phyloP scores from a whole-genome alignment of 2,113 vertebrate species.

The Perca flavescens region DNA sequence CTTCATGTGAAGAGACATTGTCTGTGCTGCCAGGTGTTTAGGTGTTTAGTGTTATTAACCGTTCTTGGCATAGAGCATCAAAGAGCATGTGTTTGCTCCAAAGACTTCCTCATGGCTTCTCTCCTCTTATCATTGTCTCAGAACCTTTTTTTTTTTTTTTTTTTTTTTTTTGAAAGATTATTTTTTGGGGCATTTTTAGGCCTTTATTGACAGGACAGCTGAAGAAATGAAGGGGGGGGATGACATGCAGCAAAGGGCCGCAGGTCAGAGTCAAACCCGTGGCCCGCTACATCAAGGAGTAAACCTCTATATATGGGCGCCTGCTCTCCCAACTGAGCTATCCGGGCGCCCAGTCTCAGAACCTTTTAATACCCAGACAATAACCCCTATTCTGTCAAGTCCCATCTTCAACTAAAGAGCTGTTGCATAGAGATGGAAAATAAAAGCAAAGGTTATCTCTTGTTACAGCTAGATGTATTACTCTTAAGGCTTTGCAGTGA shows the following conservation, averaged over 20 bases:
- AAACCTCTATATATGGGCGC: too few relatives aligned
- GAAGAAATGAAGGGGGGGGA: too few relatives aligned
- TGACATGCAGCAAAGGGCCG: too few relatives aligned
- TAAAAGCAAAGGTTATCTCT: constrained; percentile 17
- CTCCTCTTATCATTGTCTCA: constrained; percentile 33
- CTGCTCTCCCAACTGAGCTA: too few relatives aligned
- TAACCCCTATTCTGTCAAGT: constrained; percentile 3
- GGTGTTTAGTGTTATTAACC: background rate
- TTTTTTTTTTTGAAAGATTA: too few relatives aligned
- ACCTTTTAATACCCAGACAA: constrained; percentile 29
- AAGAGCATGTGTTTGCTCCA: constrained; percentile 13
- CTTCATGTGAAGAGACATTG: background rate
- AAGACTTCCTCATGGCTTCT: constrained; percentile 7
- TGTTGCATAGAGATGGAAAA: constrained; percentile 20
- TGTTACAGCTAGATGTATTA: constrained; percentile 3
- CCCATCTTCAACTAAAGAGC: constrained; percentile 15
- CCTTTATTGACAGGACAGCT: too few relatives aligned
- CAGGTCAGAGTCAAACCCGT: too few relatives aligned
- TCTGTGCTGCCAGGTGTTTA: background rate
- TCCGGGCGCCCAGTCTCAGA: constrained; percentile 6
- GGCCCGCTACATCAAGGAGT: too few relatives aligned
- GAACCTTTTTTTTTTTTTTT: constrained; percentile 3
- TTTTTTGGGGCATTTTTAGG: too few relatives aligned
- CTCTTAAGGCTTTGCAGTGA: constrained; percentile 23
- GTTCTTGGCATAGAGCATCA: constrained; percentile 15